Percentiles rank a stretch among this genome's conserved stretches.
Conservation (phyloP, 2,888 invertebrate species). For the Drosophila limbata region DNA sequence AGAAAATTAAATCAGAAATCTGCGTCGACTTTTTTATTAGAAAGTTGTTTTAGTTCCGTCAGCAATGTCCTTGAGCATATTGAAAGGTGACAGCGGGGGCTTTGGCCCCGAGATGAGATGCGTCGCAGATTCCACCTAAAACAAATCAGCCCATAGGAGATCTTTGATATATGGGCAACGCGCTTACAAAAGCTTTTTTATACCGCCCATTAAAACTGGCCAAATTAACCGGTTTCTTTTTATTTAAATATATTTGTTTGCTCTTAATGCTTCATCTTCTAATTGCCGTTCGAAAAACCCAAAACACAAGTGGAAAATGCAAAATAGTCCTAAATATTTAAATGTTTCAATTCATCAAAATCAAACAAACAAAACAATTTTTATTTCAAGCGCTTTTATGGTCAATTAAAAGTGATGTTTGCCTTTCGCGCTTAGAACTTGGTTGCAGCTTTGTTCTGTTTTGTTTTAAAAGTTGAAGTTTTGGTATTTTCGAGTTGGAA, state of each 20-base stretch:
- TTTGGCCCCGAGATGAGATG: constrained; percentile 61
- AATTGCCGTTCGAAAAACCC: constrained; percentile 43
- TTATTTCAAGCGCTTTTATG: constrained; percentile 37
- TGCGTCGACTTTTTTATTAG: constrained; percentile 69
- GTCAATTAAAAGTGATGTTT: constrained; percentile 48
- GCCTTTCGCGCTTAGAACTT: constrained; percentile 55
- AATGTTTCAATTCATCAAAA: constrained; percentile 65
- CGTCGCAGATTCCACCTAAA: constrained; percentile 27
- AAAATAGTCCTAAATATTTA: constrained; percentile 58
- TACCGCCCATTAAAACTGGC: constrained; percentile 39
- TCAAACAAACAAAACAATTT: constrained; percentile 25
- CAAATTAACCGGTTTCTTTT: constrained; percentile 52
- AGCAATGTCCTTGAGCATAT: constrained; percentile 65
- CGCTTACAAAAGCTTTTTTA: constrained; percentile 48
- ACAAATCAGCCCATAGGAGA: constrained; percentile 46
- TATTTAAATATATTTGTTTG: constrained; percentile 10
- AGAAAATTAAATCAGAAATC: constrained; percentile 73
- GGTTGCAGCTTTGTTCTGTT: constrained; percentile 27
- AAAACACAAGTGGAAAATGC: constrained; percentile 59
- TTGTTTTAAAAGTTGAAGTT: constrained; percentile 71
- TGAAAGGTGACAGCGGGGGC: constrained; percentile 54
- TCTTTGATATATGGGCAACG: constrained; percentile 54
- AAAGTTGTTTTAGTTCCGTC: constrained; percentile 80
- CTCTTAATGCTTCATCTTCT: constrained; percentile 38
- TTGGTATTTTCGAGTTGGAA: constrained; percentile 56